phyloP scores from a whole-genome alignment of 2,888 invertebrate species.

The Hemithea aestivaria region DNA sequence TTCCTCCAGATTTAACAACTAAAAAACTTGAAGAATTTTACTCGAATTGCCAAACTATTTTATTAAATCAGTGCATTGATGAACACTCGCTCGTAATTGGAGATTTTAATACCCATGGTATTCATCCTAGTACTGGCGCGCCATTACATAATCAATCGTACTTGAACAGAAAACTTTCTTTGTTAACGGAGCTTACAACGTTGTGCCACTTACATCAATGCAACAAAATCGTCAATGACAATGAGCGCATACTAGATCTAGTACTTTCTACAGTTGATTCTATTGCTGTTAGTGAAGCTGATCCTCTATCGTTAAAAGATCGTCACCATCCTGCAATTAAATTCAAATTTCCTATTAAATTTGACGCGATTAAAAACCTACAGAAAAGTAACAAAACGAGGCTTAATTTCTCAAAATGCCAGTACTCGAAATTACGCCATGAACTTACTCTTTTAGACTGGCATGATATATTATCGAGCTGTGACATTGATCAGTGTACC shows the following conservation, averaged over 20 bases:
- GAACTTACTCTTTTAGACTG: background rate
- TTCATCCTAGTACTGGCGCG: background rate
- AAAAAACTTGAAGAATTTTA: constrained; percentile 1
- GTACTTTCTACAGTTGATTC: background rate
- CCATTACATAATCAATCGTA: background rate
- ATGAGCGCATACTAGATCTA: constrained; percentile 1
- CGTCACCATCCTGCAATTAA: constrained; percentile 5
- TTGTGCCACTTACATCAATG: constrained; percentile 5
- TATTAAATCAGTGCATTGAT: background rate
- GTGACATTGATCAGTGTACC: no score
- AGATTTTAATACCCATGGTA: constrained; percentile 6
- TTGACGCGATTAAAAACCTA: no score
- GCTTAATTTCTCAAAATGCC: background rate
- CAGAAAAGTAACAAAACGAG: background rate
- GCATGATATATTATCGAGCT: background rate
- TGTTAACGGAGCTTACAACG: background rate
- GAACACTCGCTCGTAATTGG: constrained; percentile 5
- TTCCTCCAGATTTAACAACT: constrained; percentile 1
- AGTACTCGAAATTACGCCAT: background rate
- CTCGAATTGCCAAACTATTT: constrained; percentile 4
- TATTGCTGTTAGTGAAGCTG: background rate
- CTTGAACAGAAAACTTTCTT: background rate
- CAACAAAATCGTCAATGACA: constrained; percentile 3
- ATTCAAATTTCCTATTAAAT: background rate
- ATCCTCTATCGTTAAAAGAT: background rate